phyloP scores from a whole-genome alignment of 2,888 invertebrate genomes.

The Trisateles emortualis region DNA sequence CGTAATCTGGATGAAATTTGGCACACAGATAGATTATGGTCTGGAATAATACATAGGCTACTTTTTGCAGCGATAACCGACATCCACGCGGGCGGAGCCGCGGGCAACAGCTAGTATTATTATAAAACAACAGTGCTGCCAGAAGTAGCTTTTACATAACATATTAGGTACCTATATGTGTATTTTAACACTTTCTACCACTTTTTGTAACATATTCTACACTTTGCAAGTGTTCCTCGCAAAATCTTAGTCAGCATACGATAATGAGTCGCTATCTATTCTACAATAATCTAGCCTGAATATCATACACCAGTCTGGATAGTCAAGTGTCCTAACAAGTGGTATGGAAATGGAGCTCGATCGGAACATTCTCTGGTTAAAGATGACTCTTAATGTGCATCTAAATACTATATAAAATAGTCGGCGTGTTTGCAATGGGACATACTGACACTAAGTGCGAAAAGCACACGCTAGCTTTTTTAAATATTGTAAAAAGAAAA shows the following conservation, averaged over 20 bases:
- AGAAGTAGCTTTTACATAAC: no score
- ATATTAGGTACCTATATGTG: no score
- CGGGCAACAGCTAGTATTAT: no score
- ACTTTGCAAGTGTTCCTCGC: neutral
- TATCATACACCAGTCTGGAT: slow-evolving; percentile 63
- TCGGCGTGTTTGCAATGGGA: slow-evolving; percentile 45
- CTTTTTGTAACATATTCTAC: neutral
- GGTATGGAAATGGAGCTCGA: slow-evolving; percentile 81
- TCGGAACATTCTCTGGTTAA: slow-evolving; percentile 74
- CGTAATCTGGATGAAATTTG: no score
- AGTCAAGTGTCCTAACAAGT: slow-evolving; percentile 68
- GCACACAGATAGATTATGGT: no score
- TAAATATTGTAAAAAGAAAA: no score
- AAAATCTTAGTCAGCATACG: slow-evolving; percentile 60
- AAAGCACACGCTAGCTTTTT: no score
- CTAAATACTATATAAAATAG: slow-evolving; percentile 80
- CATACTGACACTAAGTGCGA: slow-evolving; percentile 45
- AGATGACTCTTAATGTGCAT: slow-evolving; percentile 82
- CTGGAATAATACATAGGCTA: no score
- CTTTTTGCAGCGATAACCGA: no score
- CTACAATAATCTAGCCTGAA: slow-evolving; percentile 66
- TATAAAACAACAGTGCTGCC: no score
- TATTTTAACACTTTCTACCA: neutral
- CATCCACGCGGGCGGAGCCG: no score
- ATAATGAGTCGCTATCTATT: slow-evolving; percentile 74